Evolutionary conservation across 2,113 vertebrate species (phyloP), one percentile per base, ranked within the genome.

Genomic region (Phoxinus phoxinus): DNA sequence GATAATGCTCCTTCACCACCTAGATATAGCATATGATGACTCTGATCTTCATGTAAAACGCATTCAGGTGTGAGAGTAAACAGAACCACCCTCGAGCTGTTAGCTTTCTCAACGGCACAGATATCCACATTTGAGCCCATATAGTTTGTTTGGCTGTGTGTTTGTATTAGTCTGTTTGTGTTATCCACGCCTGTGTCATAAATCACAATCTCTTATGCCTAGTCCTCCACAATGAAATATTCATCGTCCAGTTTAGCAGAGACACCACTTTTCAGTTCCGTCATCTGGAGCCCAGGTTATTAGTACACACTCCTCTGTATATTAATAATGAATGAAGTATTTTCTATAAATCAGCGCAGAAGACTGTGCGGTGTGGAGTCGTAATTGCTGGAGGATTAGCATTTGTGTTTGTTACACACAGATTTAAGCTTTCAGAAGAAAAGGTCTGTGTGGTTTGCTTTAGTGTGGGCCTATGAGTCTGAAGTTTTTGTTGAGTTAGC

Each of bases 261-360:
- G 83, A 79, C 85, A 85, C 83, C 79, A 53, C 83, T 83, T 79
- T 81, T 88, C 72, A 83, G 76, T 87, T 84, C 88, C 41, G 71
- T 82, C 72, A 83, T 85, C 72, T 69, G 78, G 11, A 46, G 71
- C 65, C 69, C 82, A 87, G 84, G 79, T 79, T 85, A 82, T 86
- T 83, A 83, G 88, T 85, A 56, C 65, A 59, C 72, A 76, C 61
- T 86, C 75, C 79, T 80, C 63, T 75, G 35, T 59, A 35, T 56
- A 72, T 89, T 84, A 89, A 87, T 89, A 87, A 87, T 87, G 84
- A 35, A 87, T 87, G 79, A 83, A 80, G 83, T 65, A 87, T 89
- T 85, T 86, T 85, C 84, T 85, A 87, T 89, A 85, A 85, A 84
- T 82, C 85, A 86, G 77, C 23, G 8, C 48, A 41, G 37, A 56